phyloP scores from a whole-genome alignment of 53 echinoderm and acorn worm species.

The Stichopus horrens region DNA sequence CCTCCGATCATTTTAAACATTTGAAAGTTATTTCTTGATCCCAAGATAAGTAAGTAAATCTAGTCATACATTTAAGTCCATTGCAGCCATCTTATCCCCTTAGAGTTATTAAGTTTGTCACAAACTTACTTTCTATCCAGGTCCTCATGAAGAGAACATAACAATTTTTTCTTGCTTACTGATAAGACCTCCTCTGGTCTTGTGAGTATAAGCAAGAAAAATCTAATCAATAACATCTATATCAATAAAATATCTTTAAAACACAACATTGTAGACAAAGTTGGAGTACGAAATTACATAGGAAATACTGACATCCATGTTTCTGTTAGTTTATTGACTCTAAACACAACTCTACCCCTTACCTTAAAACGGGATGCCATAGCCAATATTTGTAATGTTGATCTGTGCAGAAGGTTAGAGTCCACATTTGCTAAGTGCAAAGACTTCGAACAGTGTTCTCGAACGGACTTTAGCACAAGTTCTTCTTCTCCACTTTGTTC shows the following conservation, averaged over 20 bases:
- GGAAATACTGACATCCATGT: no score
- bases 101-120: no score
- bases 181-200: not conserved
- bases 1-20: no score
- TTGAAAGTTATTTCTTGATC: no score
- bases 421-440: not conserved
- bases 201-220: not conserved
- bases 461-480: not conserved
- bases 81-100: no score
- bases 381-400: conserved; percentile 5
- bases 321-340: no score
- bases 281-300: not conserved
- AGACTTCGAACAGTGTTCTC: not conserved
- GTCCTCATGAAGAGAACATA: no score
- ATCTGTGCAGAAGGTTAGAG: not conserved
- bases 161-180: no score
- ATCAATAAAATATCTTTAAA: not conserved
- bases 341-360: not conserved
- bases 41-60: no score
- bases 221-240: not conserved
- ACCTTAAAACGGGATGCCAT: not conserved
- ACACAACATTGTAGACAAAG: not conserved
- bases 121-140: no score
- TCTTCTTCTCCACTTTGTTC: conserved; percentile 3
- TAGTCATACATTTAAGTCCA: no score